Conservation (phyloP, 1,140 invertebrate species). For the Tetranychus urticae region DNA sequence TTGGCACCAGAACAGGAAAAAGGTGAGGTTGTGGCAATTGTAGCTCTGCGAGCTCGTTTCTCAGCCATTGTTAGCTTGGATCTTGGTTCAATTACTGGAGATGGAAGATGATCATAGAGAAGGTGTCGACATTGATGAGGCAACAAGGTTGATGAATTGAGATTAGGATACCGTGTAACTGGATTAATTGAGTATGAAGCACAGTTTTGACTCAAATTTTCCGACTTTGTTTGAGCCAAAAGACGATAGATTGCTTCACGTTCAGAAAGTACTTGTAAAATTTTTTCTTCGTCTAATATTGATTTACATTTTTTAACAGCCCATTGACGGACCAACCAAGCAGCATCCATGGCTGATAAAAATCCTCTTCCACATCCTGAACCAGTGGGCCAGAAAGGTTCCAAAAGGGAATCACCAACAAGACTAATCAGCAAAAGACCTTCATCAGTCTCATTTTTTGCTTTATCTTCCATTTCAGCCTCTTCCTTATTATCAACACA, state of each 20-base stretch:
- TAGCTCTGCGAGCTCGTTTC: constrained; percentile 8
- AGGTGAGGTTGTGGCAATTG: constrained; percentile 7
- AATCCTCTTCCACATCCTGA: constrained; percentile 93
- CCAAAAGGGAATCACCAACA: constrained; percentile 10
- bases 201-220: constrained; percentile 74
- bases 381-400: constrained; percentile 79
- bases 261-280: constrained; percentile 48
- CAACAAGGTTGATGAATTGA: constrained; percentile 33
- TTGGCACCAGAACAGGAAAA: background rate
- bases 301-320: constrained; percentile 23
- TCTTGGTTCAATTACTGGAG: constrained; percentile 16
- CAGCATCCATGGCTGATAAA: constrained; percentile 77
- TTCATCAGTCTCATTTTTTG: background rate
- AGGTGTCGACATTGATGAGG: constrained; percentile 33
- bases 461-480: background rate
- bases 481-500: background rate
- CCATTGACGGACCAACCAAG: constrained; percentile 78
- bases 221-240: constrained; percentile 78
- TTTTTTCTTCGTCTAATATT: background rate
- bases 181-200: constrained; percentile 71
- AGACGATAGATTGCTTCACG: constrained; percentile 77
- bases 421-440: constrained; percentile 2
- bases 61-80: background rate
- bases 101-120: background rate
- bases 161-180: constrained; percentile 32